Conservation (phyloP, 2,113 vertebrate genomes). For the Nematolebias whitei region DNA sequence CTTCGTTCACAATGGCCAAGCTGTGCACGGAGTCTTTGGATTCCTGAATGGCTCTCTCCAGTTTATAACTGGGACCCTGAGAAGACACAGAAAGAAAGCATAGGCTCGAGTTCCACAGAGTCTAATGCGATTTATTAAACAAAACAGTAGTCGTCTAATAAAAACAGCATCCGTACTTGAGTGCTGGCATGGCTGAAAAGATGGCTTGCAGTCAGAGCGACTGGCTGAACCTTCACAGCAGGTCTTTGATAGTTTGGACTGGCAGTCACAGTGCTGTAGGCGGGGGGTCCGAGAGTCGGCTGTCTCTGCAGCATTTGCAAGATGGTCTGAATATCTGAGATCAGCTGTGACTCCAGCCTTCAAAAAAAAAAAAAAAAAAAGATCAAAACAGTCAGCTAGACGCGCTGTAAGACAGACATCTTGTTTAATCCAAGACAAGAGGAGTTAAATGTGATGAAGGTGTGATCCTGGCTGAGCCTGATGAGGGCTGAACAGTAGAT, state of each 20-base stretch:
- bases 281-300: constrained; percentile 87
- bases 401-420: neutral
- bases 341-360: constrained; percentile 96
- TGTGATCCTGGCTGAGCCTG: constrained; percentile 1
- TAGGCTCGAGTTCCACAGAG: neutral
- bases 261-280: constrained; percentile 92
- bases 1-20: constrained; percentile 81
- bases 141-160: constrained; percentile 1
- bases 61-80: constrained; percentile 85
- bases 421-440: neutral
- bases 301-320: constrained; percentile 94
- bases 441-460: neutral
- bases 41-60: constrained; percentile 86
- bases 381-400: neutral
- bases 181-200: constrained; percentile 84
- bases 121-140: neutral
- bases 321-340: constrained; percentile 93
- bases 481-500: constrained; percentile 52
- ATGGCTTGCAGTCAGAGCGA: constrained; percentile 82
- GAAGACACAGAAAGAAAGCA: constrained; percentile 32
- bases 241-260: constrained; percentile 86
- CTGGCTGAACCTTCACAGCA: constrained; percentile 78
- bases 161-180: constrained; percentile 77
- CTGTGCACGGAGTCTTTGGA: constrained; percentile 90
- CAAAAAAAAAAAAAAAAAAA: constrained; percentile 15